Percentiles rank a stretch among this genome's conserved stretches.
These are phyloP conservation scores for Aphodius sticticus DNA, from an alignment of 2,888 invertebrate species.

Conservation along the genomic window DNA sequence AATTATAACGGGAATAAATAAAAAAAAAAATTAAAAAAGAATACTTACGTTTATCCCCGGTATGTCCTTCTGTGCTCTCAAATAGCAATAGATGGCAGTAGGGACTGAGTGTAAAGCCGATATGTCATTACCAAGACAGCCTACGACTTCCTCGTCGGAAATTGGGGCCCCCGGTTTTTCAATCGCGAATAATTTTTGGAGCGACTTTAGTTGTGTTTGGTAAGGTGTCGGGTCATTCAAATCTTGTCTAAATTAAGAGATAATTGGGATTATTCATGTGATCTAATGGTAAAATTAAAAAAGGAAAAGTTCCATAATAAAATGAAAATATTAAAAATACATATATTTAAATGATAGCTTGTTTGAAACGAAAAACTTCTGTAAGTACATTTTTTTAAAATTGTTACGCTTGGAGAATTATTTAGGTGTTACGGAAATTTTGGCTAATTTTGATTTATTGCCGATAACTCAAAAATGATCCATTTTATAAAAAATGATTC, in stretches of 20 bases:
- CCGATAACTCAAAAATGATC: too few relatives aligned
- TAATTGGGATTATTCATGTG: not conserved
- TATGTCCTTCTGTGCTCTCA: constrained; percentile 64
- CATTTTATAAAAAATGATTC: too few relatives aligned
- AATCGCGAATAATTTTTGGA: constrained; percentile 62
- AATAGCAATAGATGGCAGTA: constrained; percentile 75
- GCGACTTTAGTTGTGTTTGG: constrained; percentile 62
- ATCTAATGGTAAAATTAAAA: not conserved
- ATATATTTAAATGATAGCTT: too few relatives aligned
- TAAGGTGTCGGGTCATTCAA: constrained; percentile 61
- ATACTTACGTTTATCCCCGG: constrained; percentile 60
- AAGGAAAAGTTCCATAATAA: too few relatives aligned
- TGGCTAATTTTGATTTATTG: too few relatives aligned
- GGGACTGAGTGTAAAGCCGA: constrained; percentile 75
- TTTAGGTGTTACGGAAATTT: too few relatives aligned
- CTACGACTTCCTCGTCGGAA: constrained; percentile 62
- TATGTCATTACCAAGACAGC: constrained; percentile 67
- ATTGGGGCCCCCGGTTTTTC: constrained; percentile 53
- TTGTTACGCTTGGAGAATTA: too few relatives aligned
- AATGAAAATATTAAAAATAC: too few relatives aligned
- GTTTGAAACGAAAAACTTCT: too few relatives aligned
- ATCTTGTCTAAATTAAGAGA: constrained; percentile 49
- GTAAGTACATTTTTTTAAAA: too few relatives aligned
- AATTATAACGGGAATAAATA: constrained; percentile 16
- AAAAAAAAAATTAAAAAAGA: too few relatives aligned